Conservation (phyloP, 2,888 invertebrate genomes). For the Trachelus tabidus region DNA sequence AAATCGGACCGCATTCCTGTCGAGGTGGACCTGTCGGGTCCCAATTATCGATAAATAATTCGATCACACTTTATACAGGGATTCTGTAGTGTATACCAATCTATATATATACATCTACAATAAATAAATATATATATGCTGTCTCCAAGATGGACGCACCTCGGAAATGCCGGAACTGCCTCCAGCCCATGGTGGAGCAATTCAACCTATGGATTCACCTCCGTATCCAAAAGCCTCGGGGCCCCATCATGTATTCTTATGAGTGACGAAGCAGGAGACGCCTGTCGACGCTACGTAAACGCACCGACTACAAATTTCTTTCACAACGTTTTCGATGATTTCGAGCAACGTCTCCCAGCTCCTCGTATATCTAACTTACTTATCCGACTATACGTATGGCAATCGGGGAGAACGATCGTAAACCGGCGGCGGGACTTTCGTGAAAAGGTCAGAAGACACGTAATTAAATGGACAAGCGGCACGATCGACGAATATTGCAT, state of each 20-base stretch:
- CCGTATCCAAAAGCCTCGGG: not conserved
- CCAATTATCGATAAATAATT: conserved; percentile 6
- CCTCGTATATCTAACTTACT: not conserved
- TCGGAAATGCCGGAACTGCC: not conserved
- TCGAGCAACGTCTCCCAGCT: not conserved
- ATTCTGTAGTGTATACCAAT: not conserved
- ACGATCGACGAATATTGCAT: not conserved
- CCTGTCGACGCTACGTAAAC: not conserved
- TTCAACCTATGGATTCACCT: not conserved
- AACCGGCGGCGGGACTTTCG: not conserved
- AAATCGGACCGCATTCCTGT: conserved; percentile 12
- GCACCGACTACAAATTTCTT: not conserved
- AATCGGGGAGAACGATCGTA: not conserved
- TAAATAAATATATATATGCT: not conserved
- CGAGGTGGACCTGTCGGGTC: conserved; percentile 9
- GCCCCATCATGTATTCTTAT: not conserved
- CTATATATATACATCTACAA: too few relatives aligned
- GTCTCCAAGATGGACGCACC: not conserved
- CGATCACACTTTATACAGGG: conserved; percentile 5
- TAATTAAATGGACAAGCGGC: not conserved
- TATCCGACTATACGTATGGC: not conserved
- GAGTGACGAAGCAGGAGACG: not conserved
- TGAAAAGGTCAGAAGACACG: not conserved
- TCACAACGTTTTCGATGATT: not conserved
- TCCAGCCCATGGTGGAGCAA: not conserved